These are phyloP conservation scores for Pyrocoelia pectoralis DNA, from an alignment of 2,888 invertebrate species.

Conservation along the genomic window DNA sequence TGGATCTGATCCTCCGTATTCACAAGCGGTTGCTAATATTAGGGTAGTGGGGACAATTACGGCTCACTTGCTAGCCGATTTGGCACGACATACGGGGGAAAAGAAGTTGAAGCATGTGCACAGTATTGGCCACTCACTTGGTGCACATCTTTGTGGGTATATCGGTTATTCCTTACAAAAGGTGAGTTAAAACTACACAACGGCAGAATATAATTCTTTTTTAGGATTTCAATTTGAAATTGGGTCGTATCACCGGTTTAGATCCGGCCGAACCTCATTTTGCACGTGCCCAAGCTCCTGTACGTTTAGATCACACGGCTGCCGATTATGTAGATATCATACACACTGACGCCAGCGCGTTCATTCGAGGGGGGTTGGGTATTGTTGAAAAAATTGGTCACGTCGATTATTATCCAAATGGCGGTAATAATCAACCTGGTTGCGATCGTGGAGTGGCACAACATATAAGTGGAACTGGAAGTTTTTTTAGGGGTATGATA, in stretches of 20 bases:
- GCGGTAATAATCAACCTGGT: constrained; percentile 83
- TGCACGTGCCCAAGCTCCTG: constrained; percentile 78
- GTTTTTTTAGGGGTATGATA: constrained; percentile 66
- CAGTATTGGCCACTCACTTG: constrained; percentile 86
- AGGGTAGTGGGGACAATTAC: constrained; percentile 85
- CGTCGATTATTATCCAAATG: constrained; percentile 92
- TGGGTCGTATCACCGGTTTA: constrained; percentile 85
- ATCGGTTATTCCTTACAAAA: constrained; percentile 79
- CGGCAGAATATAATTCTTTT: too few relatives aligned
- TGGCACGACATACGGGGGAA: constrained; percentile 57
- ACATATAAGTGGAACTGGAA: constrained; percentile 71
- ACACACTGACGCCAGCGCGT: constrained; percentile 84
- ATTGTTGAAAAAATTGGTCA: constrained; percentile 85
- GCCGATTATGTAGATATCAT: constrained; percentile 90
- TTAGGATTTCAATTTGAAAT: constrained; percentile 70
- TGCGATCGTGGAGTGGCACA: constrained; percentile 68
- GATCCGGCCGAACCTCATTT: constrained; percentile 96
- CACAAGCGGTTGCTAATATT: constrained; percentile 92
- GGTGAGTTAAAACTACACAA: constrained; percentile 55
- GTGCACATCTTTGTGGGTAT: constrained; percentile 86
- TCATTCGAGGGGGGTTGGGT: constrained; percentile 81
- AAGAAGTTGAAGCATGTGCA: constrained; percentile 73
- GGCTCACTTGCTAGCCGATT: constrained; percentile 70
- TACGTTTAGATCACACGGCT: constrained; percentile 85
- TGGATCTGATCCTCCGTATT: constrained; percentile 88